Conservation (phyloP, 1,140 invertebrate genomes). For the Brachionus koreanus region DNA sequence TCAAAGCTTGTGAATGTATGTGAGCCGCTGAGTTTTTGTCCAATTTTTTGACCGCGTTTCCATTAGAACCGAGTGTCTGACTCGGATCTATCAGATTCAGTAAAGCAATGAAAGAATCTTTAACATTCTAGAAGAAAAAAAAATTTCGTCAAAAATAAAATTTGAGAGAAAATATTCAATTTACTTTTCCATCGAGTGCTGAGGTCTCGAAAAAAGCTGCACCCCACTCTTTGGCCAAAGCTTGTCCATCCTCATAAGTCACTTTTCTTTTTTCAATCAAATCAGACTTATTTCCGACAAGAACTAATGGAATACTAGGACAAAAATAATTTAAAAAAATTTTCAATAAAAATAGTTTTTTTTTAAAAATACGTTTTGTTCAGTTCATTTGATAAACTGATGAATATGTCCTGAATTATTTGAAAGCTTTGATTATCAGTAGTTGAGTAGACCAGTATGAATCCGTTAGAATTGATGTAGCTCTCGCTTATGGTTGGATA, state of each 20-base stretch:
- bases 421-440: slow-evolving; percentile 30
- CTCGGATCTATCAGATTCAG: neutral
- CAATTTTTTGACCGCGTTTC: neutral
- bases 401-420: neutral
- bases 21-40: neutral
- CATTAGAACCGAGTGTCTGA: neutral
- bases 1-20: neutral
- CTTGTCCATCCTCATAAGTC: neutral
- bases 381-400: neutral
- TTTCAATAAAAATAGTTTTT: neutral
- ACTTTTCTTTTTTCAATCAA: slow-evolving; percentile 5
- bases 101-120: neutral
- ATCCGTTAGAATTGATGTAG: slow-evolving; percentile 19
- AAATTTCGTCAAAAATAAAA: neutral
- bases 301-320: slow-evolving; percentile 18
- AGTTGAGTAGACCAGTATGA: slow-evolving; percentile 31
- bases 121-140: neutral
- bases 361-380: neutral
- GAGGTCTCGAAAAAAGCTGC: slow-evolving; percentile 37
- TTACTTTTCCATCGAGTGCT: slow-evolving; percentile 11
- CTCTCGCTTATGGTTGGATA: neutral
- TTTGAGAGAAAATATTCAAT: neutral
- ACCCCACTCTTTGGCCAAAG: neutral
- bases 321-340: no score
- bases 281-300: slow-evolving; percentile 34